Evolutionary conservation across 1,140 invertebrate species (phyloP).

Genomic region (Neodiprion fabricii): DNA sequence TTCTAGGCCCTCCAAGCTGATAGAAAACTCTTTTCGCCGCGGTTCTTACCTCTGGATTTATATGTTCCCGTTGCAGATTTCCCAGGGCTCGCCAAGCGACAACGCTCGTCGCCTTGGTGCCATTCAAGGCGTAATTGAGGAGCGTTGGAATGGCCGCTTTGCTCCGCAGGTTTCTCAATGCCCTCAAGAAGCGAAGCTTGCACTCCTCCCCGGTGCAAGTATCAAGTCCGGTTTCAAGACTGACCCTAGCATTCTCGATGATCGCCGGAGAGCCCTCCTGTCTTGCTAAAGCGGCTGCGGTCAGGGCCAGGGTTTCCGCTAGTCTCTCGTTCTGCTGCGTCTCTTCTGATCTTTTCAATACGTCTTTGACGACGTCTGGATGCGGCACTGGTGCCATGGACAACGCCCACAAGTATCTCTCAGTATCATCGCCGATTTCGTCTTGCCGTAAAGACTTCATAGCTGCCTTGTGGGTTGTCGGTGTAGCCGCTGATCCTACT

Average conservation of each 20-base stretch:
- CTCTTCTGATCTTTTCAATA: conserved; percentile 60
- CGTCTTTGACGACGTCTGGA: conserved; percentile 67
- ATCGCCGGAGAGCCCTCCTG: conserved; percentile 45
- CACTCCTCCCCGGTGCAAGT: conserved; percentile 65
- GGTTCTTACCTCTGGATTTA: conserved; percentile 56
- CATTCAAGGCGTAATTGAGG: conserved; percentile 62
- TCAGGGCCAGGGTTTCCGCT: conserved; percentile 69
- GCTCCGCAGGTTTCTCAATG: conserved; percentile 71
- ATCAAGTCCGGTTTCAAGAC: conserved; percentile 61
- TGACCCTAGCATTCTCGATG: conserved; percentile 59
- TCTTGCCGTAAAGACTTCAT: conserved; percentile 70
- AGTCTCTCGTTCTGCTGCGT: conserved; percentile 65
- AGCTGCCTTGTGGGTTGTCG: conserved; percentile 70
- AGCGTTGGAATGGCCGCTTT: conserved; percentile 66
- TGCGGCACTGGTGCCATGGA: conserved; percentile 64
- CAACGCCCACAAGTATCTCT: conserved; percentile 77
- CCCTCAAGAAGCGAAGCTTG: conserved; percentile 68
- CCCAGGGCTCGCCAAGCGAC: conserved; percentile 72
- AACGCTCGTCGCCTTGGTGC: conserved; percentile 63
- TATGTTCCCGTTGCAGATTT: conserved; percentile 58
- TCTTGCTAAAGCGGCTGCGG: conserved; percentile 68
- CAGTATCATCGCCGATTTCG: conserved; percentile 66
- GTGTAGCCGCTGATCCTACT: conserved; percentile 72
- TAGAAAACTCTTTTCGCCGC: conserved; percentile 68
- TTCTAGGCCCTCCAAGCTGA: conserved; percentile 65